phyloP scores from a whole-genome alignment of 2,797 vertebrate genomes.

The Tapera naevia region DNA sequence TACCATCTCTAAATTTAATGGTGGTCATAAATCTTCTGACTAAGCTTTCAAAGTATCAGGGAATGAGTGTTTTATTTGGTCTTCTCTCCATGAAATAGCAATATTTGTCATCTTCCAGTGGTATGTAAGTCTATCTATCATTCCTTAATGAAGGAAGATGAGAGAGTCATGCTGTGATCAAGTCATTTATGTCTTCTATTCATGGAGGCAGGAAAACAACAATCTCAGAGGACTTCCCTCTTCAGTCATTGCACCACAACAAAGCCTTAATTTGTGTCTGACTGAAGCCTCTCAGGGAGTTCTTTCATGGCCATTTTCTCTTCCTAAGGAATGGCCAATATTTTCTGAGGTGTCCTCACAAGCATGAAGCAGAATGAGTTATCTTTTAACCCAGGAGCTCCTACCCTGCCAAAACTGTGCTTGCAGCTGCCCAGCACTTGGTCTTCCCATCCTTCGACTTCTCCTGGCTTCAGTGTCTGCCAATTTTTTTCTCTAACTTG shows the following conservation, averaged over 20 bases:
- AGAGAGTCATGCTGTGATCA: conserved; percentile 9
- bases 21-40: conserved; percentile 4
- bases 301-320: background rate
- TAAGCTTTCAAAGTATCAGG: background rate
- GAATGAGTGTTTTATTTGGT: conserved; percentile 31
- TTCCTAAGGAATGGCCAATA: background rate
- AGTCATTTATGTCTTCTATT: conserved; percentile 27
- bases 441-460: background rate
- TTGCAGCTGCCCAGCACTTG: background rate
- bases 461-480: background rate
- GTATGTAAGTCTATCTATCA: background rate
- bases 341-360: background rate
- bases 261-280: background rate
- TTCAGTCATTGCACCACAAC: background rate
- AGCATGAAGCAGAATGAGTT: background rate
- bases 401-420: background rate
- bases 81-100: background rate
- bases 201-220: background rate
- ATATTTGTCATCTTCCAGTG: background rate
- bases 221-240: background rate
- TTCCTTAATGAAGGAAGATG: conserved; percentile 18
- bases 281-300: background rate
- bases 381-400: background rate
- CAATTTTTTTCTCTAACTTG: background rate
- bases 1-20: background rate